Evolutionary conservation across 37 sponge, comb jelly and placozoan genomes (phyloP).

Genomic region (Eunapius fragilis): DNA sequence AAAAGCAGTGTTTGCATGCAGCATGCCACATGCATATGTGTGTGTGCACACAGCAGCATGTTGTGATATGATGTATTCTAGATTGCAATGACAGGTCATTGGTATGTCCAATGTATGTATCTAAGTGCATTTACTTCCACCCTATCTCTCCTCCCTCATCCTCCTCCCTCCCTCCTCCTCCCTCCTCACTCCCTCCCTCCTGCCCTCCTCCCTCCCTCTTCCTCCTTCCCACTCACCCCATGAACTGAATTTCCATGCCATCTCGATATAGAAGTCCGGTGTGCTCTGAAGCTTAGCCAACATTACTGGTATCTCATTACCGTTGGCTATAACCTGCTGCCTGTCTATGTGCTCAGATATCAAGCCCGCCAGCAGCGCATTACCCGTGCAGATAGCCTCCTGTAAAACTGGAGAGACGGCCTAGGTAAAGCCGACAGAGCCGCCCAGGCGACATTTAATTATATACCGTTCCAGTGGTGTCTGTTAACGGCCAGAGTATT

Average conservation of each 20-base stretch:
- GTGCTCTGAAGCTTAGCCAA: conserved; percentile 70
- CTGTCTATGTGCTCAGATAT: conserved; percentile 70
- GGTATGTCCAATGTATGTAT: too few species aligned
- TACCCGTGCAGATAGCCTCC: conserved; percentile 79
- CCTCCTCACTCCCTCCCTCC: not conserved
- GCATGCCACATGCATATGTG: not conserved
- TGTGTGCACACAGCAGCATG: too few species aligned
- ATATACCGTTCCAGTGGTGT: conserved; percentile 83
- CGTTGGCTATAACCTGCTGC: conserved; percentile 25
- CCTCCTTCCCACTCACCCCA: conserved; percentile 75
- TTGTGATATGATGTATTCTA: too few species aligned
- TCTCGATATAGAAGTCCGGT: conserved; percentile 97
- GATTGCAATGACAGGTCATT: too few species aligned
- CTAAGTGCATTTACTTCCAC: too few species aligned
- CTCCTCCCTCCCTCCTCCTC: not conserved
- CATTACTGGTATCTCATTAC: conserved; percentile 70
- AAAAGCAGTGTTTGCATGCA: too few species aligned
- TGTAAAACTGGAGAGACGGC: conserved; percentile 55
- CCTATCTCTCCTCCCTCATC: too few species aligned
- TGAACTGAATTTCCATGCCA: conserved; percentile 99
- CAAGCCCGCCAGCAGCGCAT: conserved; percentile 67
- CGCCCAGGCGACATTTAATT: not conserved
- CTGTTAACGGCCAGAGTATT: conserved; percentile 75
- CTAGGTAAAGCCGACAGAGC: not conserved
- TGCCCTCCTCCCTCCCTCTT: not conserved